Base-by-base conservation (phyloP, 2,888 invertebrate genomes). In the Chaetogeoica ovagalla region DNA sequence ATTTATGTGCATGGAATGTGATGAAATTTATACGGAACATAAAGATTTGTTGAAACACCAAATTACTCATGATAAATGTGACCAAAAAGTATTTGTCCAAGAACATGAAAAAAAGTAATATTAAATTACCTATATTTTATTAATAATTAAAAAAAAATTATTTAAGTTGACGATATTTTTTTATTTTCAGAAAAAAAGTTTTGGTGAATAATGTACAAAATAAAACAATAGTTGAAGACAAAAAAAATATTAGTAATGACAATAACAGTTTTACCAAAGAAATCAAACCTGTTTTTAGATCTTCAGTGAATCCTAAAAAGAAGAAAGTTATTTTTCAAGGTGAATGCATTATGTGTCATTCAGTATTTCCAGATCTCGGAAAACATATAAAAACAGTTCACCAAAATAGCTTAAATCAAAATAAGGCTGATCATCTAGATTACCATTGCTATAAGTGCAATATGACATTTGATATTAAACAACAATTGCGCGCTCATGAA, bases 301-400 rank as follows among this genome's bases (percentile, higher is more conserved):
- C 76, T 23, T 6, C 75, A 30, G 23, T 43, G n/a, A 76, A 68
- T 11, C 11, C 68, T 62, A 70, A 79, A 79, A 79, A 70, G 30
- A 39, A 15, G 39, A 79, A 79, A 63, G 21, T 60, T 52, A n/a
- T 79, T 63, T 79, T 79, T 70, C 21, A 79, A 71, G 77, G 77
- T 15, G 77, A 79, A 23, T 79, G 77, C 21, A 79, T 79, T 21
- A 63, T 71, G 55, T 79, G 77, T 39, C 77, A 79, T 70, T 79
- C 63, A 70, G 70, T 79, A 55, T 79, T 71, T 70, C 63, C 62
- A 17, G 77, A 79, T 79, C 69, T 79, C 6, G 77, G 43, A 17
- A 57, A 70, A 70, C 77, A 79, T 43, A 21, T 79, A 30, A 62
- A 9, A 71, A 79, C 70, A 23, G 52, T 79, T 70, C 77, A 79